Conservation (phyloP, 2,888 invertebrate species). For the Penaeus monodon region DNA sequence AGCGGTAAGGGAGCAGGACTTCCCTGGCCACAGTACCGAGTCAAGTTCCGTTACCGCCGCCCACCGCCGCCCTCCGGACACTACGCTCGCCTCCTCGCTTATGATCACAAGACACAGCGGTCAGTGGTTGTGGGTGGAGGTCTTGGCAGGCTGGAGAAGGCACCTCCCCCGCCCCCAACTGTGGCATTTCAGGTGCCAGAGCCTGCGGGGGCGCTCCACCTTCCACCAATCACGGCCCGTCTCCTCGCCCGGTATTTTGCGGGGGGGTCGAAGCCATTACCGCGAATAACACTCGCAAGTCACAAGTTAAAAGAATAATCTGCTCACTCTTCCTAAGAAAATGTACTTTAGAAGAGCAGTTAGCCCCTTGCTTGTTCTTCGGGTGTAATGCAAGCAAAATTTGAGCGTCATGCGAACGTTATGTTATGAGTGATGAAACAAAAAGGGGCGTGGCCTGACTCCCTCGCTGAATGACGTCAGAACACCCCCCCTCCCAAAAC, state of each 20-base stretch:
- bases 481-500: no score
- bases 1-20: constrained; percentile 10
- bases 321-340: no score
- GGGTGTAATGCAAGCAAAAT: no score
- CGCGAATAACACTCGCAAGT: no score
- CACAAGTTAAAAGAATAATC: no score
- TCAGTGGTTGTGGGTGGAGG: constrained; percentile 20
- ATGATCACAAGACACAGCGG: constrained; percentile 21
- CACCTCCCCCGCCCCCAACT: constrained; percentile 14
- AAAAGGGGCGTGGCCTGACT: no score
- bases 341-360: no score
- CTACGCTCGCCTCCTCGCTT: constrained; percentile 15
- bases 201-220: constrained; percentile 14
- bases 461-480: no score
- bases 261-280: neutral
- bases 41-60: constrained; percentile 5
- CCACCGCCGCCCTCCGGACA: constrained; percentile 28
- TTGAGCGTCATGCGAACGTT: no score
- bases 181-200: constrained; percentile 23
- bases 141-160: constrained; percentile 6
- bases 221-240: constrained; percentile 19
- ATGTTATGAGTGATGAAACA: no score
- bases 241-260: constrained; percentile 2
- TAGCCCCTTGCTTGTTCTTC: no score
- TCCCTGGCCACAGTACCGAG: neutral